phyloP scores from a whole-genome alignment of 2,888 invertebrate genomes.

The Drosophila nr. medialis region DNA sequence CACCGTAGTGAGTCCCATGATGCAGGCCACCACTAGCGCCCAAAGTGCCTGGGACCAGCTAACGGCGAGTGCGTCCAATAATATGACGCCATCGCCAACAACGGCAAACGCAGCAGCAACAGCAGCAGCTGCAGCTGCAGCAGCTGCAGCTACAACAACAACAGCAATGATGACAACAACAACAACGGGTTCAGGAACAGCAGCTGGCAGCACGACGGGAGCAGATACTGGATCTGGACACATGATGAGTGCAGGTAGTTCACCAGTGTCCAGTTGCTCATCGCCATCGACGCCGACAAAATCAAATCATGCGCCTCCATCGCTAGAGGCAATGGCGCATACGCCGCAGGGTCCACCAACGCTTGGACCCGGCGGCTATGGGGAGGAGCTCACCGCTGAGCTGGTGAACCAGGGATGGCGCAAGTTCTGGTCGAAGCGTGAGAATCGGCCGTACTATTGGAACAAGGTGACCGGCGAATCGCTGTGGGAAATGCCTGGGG shows the following conservation, averaged over 20 bases:
- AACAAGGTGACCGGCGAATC: constrained; percentile 98
- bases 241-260: constrained; percentile 76
- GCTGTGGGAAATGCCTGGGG: constrained; percentile 97
- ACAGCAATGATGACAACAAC: constrained; percentile 40
- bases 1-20: constrained; percentile 70
- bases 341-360: constrained; percentile 84
- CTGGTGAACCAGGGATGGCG: constrained; percentile 95
- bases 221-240: constrained; percentile 26
- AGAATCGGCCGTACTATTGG: constrained; percentile 98
- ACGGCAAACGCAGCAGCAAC: constrained; percentile 38
- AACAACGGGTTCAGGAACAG: constrained; percentile 12
- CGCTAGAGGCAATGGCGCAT: constrained; percentile 81
- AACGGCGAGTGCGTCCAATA: constrained; percentile 80
- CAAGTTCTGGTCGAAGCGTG: constrained; percentile 98
- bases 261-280: constrained; percentile 80
- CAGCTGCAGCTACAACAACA: constrained; percentile 38
- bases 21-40: constrained; percentile 59
- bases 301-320: constrained; percentile 76
- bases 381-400: constrained; percentile 84
- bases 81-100: constrained; percentile 59
- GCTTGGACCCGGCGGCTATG: constrained; percentile 77
- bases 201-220: constrained; percentile 7
- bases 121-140: background rate
- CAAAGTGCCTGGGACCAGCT: constrained; percentile 85
- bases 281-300: constrained; percentile 84